Base-by-base conservation (phyloP, 92 coral and sea anemone genomes). In the Umimayanthus kanabou region DNA sequence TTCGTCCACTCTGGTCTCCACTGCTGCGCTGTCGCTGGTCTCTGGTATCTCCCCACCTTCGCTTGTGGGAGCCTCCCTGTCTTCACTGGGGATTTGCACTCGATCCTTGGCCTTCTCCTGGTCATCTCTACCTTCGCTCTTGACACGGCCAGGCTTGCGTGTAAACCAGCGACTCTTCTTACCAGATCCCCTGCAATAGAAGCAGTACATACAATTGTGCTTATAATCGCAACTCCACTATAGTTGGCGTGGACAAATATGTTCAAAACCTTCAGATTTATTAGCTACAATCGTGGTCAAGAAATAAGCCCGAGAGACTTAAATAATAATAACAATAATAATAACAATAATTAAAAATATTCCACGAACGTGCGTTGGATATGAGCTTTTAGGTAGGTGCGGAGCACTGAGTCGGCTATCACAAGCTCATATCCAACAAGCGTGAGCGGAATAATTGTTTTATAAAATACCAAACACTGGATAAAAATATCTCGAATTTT, bases 41-140 rank as follows among this genome's bases (percentile, higher is more conserved):
- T 40, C 64, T 39, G 64, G 20, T 65, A 61, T 43, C 47, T 81
- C 49, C 9, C 23, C 85, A 42, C 33, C 69, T 5, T 64, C 22
- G 29, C 78, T 50, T 33, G 64, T 43, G 9, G 87, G 2, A 18
- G 69, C 42, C 10, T 83, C 87, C 26, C n/a, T 70, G 66, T 83
- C 67, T 6, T 43, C 28, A 47, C 18, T 42, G 39, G 45, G 11
- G 45, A n/a, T 43, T 53, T 69, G 77, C 30, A 42, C 42, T 69
- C 66, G 76, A 39, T 42, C 85, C 71, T 83, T 73, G 78, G 13
- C 87, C 78, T 70, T 83, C 77, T 83, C 78, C 87, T 15, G 77
- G 61, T 83, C 78, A 22, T 67, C 79, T 37, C 13, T 75, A 53
- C 28, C 87, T 47, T 47, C 66, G 43, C 26, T 47, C 64, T 83